Percentiles rank a stretch among this genome's conserved stretches.
Conservation (phyloP, 1,140 invertebrate species). For the Aphis craccivora region DNA sequence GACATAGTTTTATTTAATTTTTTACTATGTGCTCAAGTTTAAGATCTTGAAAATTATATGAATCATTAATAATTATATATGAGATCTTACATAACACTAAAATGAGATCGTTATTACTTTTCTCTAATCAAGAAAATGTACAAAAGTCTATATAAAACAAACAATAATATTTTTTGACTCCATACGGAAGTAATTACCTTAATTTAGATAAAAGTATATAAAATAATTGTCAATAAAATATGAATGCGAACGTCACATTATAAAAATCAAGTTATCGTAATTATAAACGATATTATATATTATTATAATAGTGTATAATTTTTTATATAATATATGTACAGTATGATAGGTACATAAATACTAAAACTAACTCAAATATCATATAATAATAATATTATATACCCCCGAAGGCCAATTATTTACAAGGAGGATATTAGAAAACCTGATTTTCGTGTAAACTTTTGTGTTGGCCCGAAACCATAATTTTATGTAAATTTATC, state of each 20-base stretch:
- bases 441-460: conserved; percentile 7
- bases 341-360: not conserved
- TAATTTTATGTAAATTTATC: conserved; percentile 11
- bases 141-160: not conserved
- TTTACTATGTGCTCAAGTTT: not conserved
- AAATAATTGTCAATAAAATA: not conserved
- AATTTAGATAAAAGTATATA: not conserved
- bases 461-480: not conserved
- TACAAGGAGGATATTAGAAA: not conserved
- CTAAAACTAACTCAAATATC: not conserved
- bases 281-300: no score
- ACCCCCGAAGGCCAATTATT: not conserved
- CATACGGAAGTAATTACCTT: not conserved
- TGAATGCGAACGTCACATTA: not conserved
- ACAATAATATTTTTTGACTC: not conserved
- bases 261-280: not conserved
- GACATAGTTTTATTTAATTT: not conserved
- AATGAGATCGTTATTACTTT: not conserved
- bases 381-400: not conserved
- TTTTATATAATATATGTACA: not conserved
- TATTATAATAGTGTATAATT: not conserved
- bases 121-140: not conserved
- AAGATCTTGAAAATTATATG: not conserved
- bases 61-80: not conserved
- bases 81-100: not conserved